Evolutionary conservation across 2,888 invertebrate species (phyloP), one percentile per base, ranked within the genome.

Genomic region (Sarcophaga caerulescens): DNA sequence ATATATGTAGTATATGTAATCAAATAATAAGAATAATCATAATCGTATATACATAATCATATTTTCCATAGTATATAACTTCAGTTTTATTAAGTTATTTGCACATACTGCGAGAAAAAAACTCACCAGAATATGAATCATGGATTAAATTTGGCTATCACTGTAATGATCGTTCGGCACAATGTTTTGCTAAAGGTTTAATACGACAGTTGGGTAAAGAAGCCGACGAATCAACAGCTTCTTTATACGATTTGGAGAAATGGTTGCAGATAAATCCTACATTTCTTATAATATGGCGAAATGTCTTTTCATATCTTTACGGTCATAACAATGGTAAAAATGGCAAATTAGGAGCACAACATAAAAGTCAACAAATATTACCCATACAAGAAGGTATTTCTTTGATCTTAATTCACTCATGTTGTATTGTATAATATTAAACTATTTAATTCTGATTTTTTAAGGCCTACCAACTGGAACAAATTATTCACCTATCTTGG

Each of bases 31-130:
- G 10, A 35, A 35, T 35, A 35, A 35, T 35, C 35, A 35, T 35
- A 35, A 35, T 35, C 6, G 35, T 35, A 35, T 35, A 35, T 35
- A 35, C 6, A 35, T 35, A 35, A 35, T 8, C 35, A 35, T 52
- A 52, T 63, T 62, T 23, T 1, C 12, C 63, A n/a, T 23, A 96
- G 95, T 97, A 96, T 91, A 95, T 96, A 87, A 96, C 96, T 91
- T 95, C 96, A 87, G 95, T 96, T 89, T 95, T 96, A 0, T 96
- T 96, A 47, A 96, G 96, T 0, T 97, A 96, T 91, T 95, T 96
- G 91, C 95, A 95, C 91, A 95, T 95, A 60, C 94, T 96, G 88
- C 95, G 95, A 89, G 93, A 95, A 57, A 94, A 93, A 87, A 93
- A 93, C 79, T 94, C 94, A 17, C 92, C 93, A 17, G 94, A 94